Evolutionary conservation across 2,888 invertebrate genomes (phyloP), one percentile per base, ranked within the genome.

Genomic region (Tiphia femorata): DNA sequence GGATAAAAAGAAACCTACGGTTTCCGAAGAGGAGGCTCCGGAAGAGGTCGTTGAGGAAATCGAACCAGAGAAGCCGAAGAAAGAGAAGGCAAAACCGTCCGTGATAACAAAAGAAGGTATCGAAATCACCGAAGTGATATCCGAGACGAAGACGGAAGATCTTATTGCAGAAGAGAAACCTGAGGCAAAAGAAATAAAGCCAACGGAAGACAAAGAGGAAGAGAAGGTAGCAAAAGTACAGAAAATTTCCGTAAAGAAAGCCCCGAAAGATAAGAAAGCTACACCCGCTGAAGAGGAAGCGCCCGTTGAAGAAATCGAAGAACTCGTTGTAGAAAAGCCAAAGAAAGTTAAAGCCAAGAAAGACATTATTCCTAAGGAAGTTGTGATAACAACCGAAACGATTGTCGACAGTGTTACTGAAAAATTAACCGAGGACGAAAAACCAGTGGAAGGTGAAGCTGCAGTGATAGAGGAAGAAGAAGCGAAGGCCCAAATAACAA

Each of bases 81-180:
- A 70, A 55, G 71, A 74, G 49, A 67, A 73, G 46, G 73, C 69
- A 1, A 61, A 67, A 53, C 62, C 74, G 7, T 40, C 62, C 7
- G 61, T 79, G 1, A 62, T 84, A 83, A 57, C 81, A 82, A 63
- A 80, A 81, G 76, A 78, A 16, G 63, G 55, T 44, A 58, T 85
- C 14, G 78, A 84, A 47, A 51, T 72, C 4, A 67, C 63, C 2
- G 75, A 76, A 48, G 59, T 65, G 6, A 44, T 73, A 40, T 43
- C 72, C 5, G 64, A 70, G 35, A 52, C 50, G 20, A 47, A 51
- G 1, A 65, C 70, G 0, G 67, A 71, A 16, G 67, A 76, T 50
- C 52, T 67, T 27, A 59, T 64, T 5, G 66, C 64, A 27, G 53
- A 70, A n/a, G 27, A 14, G 10, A 60, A 65, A 49, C 70, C 66